Conservation (phyloP, 2,888 invertebrate species). For the Acronicta aceris region DNA sequence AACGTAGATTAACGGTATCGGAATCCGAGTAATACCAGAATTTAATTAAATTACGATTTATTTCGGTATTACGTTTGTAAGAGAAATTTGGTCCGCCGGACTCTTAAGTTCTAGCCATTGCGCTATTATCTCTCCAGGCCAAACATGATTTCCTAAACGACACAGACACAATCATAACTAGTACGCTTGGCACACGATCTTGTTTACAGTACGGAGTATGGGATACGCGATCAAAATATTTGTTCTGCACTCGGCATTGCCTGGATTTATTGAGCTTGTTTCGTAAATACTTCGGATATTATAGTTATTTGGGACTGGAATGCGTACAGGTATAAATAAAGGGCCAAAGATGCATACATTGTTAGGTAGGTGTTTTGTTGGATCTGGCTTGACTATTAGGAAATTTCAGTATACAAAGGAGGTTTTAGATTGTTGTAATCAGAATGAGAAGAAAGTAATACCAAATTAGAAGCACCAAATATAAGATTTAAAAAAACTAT, state of each 20-base stretch:
- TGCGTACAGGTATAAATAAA: constrained; percentile 18
- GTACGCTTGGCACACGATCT: constrained; percentile 47
- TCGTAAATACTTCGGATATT: constrained; percentile 32
- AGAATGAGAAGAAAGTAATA: too few species aligned
- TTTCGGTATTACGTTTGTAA: too few species aligned
- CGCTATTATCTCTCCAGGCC: constrained; percentile 11
- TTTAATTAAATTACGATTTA: too few species aligned
- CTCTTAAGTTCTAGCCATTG: neutral
- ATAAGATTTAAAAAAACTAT: too few species aligned
- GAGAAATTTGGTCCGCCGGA: too few species aligned
- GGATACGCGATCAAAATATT: constrained; percentile 55
- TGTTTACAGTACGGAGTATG: constrained; percentile 44
- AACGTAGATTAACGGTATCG: too few species aligned
- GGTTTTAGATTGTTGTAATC: too few species aligned
- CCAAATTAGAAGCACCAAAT: too few species aligned
- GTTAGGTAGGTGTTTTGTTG: neutral
- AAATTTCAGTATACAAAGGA: neutral
- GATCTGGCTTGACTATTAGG: neutral
- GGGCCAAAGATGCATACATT: neutral
- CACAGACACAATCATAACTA: constrained; percentile 29
- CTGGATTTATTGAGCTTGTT: constrained; percentile 49
- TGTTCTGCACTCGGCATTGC: constrained; percentile 41
- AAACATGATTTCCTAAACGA: constrained; percentile 28
- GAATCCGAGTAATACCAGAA: too few species aligned
- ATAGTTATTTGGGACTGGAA: constrained; percentile 17